Base-by-base conservation (phyloP, 2,888 invertebrate genomes). In the Unio delphinus region DNA sequence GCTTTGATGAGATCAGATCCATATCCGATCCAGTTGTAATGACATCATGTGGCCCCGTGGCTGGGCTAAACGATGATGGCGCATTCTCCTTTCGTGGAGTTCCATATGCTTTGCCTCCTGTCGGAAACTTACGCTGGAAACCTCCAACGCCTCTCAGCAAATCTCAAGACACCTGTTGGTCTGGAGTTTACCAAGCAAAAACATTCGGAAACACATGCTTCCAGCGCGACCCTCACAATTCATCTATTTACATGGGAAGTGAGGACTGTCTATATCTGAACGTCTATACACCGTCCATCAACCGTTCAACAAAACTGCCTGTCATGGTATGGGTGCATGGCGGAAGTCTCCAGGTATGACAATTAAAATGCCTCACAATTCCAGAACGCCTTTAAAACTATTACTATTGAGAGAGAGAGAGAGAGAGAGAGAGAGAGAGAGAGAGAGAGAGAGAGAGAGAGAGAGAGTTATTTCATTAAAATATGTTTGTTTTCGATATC, bases 261-360 rank as follows among this genome's bases (percentile, higher is more conserved):
- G 78, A 80, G 61, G 80, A 80, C 66, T 78, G 80, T 64, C 63
- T 80, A 30, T 79, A 72, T 65, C 59, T 79, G 5, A 81, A 84
- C 66, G 79, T 89, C 7, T 86, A 87, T 83, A 84, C 88, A 1
- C 89, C 88, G 3, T 69, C 81, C 20, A 58, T 83, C 4, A 76
- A 84, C 66, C 73, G 73, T 0, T 54, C 57, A 45, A 80, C 78
- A 20, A 78, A 73, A 15, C 74, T 81, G 26, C 82, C 83, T 1
- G 88, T 88, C 4, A 86, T 88, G 87, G 86, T 89, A 3, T 88
- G 85, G 84, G 81, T 89, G 57, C 88, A 87, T 73, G 87, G 87
- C 4, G 88, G 88, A 55, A 74, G 77, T 72, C 69, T 86, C 55
- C 72, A 81, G 45, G 67, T 71, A 55, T 68, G 68, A 45, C 7